Conservation (phyloP, 2,797 vertebrate species). For the Coregonus sp. region DNA sequence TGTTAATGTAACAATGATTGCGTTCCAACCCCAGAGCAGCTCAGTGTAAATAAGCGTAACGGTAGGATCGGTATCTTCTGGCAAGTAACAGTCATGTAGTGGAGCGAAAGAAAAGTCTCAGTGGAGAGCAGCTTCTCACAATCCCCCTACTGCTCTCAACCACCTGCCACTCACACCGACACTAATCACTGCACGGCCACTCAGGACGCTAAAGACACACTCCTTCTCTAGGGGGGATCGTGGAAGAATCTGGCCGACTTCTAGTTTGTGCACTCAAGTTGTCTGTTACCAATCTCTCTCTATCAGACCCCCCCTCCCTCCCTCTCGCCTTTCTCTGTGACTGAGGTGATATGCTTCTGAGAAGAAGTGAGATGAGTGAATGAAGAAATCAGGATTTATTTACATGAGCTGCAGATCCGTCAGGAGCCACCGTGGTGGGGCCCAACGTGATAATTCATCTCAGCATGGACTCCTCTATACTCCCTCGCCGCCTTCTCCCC, state of each 20-base stretch:
- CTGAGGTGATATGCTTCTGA: not conserved
- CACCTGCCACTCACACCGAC: conserved; percentile 35
- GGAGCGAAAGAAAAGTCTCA: conserved; percentile 41
- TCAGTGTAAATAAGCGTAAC: too few species aligned
- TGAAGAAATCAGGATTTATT: conserved; percentile 22
- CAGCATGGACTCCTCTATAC: not conserved
- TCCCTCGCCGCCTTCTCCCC: not conserved
- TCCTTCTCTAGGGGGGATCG: not conserved
- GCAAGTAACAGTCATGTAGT: not conserved
- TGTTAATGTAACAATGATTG: too few species aligned
- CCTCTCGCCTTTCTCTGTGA: not conserved
- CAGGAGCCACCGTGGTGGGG: not conserved
- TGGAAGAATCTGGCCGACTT: not conserved
- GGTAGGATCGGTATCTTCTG: too few species aligned
- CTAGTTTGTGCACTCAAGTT: not conserved
- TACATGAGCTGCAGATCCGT: conserved; percentile 15
- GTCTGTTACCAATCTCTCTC: not conserved
- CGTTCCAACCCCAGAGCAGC: too few species aligned
- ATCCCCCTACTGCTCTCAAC: conserved; percentile 24
- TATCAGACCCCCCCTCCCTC: not conserved
- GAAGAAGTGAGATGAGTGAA: not conserved
- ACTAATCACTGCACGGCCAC: not conserved
- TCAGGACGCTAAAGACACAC: not conserved
- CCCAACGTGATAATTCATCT: conserved; percentile 28
- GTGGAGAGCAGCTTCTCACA: conserved; percentile 25